Evolutionary conservation across 2,113 vertebrate genomes (phyloP).

Genomic region (Misgurnus mizolepis): DNA sequence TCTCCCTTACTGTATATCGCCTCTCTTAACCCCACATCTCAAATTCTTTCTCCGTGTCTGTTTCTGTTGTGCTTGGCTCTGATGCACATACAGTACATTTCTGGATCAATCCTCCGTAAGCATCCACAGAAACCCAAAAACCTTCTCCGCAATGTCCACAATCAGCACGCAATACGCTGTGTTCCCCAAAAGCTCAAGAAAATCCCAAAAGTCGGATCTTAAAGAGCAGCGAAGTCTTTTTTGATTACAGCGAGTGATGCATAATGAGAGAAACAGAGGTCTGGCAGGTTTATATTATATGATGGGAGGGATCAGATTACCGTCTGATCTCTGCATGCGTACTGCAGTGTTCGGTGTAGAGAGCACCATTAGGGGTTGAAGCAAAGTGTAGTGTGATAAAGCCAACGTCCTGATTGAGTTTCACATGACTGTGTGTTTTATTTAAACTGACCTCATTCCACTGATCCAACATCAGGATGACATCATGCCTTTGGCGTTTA

Average conservation of each 20-base stretch:
- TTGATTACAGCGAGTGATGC: neutral
- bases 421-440: constrained; percentile 61
- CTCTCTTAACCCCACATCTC: neutral
- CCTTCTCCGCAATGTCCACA: neutral
- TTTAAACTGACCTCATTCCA: constrained; percentile 69
- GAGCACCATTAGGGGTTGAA: constrained; percentile 33
- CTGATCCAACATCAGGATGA: constrained; percentile 55
- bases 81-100: constrained; percentile 8
- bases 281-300: constrained; percentile 9
- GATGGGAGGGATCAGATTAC: constrained; percentile 29
- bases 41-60: neutral
- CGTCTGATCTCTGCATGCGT: constrained; percentile 24
- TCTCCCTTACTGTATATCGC: neutral
- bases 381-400: constrained; percentile 40
- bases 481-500: constrained; percentile 57
- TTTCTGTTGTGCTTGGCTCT: constrained; percentile 10
- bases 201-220: neutral
- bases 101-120: constrained; percentile 1
- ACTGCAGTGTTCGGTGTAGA: constrained; percentile 37
- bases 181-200: neutral
- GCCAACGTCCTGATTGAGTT: constrained; percentile 35
- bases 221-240: constrained; percentile 2
- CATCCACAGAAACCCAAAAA: constrained; percentile 17
- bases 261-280: constrained; percentile 17
- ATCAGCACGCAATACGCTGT: neutral